Percentiles rank a stretch among this genome's conserved stretches.
Conservation (phyloP, 2,797 vertebrate species). For the Siniperca scherzeri region DNA sequence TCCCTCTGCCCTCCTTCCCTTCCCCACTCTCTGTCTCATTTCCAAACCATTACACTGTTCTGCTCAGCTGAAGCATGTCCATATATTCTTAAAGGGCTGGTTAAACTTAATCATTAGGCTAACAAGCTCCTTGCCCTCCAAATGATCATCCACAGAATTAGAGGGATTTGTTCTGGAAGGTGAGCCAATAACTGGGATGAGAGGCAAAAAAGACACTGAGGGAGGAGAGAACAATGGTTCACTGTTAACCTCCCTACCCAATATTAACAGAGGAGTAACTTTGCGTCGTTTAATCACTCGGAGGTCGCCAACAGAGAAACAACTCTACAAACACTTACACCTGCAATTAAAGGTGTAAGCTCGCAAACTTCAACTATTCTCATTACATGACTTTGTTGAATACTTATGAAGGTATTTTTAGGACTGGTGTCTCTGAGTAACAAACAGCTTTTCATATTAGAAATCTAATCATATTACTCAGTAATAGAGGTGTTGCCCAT, state of each 20-base stretch:
- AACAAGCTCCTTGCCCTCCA: constrained; percentile 95
- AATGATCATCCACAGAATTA: constrained; percentile 95
- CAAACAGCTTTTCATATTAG: not conserved
- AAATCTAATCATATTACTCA: not conserved
- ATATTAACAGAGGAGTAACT: constrained; percentile 34
- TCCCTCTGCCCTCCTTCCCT: constrained; percentile 63
- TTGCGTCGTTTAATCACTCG: constrained; percentile 1
- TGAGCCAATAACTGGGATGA: constrained; percentile 91
- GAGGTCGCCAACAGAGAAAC: not conserved
- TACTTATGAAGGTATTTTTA: not conserved
- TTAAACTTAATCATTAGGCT: constrained; percentile 99
- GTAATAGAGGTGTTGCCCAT: not conserved
- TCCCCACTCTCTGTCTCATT: constrained; percentile 87
- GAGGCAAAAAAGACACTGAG: constrained; percentile 85
- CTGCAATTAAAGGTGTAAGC: not conserved
- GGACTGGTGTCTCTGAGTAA: not conserved
- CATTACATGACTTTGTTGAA: not conserved
- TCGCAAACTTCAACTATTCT: not conserved
- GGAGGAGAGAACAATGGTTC: constrained; percentile 52
- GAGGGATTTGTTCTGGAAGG: constrained; percentile 95
- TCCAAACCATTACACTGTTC: constrained; percentile 95
- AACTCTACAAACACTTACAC: not conserved
- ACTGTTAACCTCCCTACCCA: constrained; percentile 34
- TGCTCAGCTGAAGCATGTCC: constrained; percentile 93
- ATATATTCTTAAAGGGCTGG: constrained; percentile 98